phyloP scores from a whole-genome alignment of 2,888 invertebrate genomes.

The Dorcus parallelipipedus region DNA sequence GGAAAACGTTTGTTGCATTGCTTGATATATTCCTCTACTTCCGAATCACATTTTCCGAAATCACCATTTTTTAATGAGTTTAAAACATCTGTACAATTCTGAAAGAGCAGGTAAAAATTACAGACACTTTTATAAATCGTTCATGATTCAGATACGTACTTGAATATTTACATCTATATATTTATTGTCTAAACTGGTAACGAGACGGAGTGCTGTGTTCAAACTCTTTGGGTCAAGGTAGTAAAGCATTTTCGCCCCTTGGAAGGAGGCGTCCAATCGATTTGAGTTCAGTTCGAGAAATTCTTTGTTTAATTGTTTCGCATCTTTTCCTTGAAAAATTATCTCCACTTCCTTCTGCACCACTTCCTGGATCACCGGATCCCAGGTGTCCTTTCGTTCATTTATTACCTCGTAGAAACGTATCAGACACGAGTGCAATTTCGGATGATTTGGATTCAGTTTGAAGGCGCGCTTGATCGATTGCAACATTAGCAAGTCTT shows the following conservation, averaged over 20 bases:
- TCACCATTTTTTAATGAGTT: slow-evolving; percentile 74
- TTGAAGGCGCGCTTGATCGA: slow-evolving; percentile 86
- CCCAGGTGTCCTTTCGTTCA: slow-evolving; percentile 46
- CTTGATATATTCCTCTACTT: slow-evolving; percentile 65
- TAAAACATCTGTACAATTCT: slow-evolving; percentile 79
- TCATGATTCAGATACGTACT: slow-evolving; percentile 42
- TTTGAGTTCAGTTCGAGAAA: slow-evolving; percentile 59
- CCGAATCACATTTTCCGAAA: slow-evolving; percentile 71
- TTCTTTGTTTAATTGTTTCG: slow-evolving; percentile 64
- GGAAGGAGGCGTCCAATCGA: slow-evolving; percentile 74
- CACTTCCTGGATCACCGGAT: slow-evolving; percentile 53
- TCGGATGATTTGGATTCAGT: slow-evolving; percentile 70
- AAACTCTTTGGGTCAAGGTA: slow-evolving; percentile 67
- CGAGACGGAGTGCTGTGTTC: slow-evolving; percentile 61
- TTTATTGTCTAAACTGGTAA: slow-evolving; percentile 55
- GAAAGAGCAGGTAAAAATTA: slow-evolving; percentile 36
- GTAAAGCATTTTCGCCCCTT: slow-evolving; percentile 79
- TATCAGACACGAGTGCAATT: slow-evolving; percentile 83
- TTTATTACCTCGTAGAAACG: slow-evolving; percentile 64
- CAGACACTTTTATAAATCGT: neutral
- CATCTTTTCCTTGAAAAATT: slow-evolving; percentile 55
- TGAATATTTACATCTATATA: slow-evolving; percentile 53
- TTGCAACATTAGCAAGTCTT: slow-evolving; percentile 91
- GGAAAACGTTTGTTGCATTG: slow-evolving; percentile 75
- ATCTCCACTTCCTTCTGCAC: slow-evolving; percentile 53